Percentiles rank a stretch among this genome's conserved stretches.
Conservation (phyloP, 1,140 invertebrate species). For the Zaprionus kolodkinae region DNA sequence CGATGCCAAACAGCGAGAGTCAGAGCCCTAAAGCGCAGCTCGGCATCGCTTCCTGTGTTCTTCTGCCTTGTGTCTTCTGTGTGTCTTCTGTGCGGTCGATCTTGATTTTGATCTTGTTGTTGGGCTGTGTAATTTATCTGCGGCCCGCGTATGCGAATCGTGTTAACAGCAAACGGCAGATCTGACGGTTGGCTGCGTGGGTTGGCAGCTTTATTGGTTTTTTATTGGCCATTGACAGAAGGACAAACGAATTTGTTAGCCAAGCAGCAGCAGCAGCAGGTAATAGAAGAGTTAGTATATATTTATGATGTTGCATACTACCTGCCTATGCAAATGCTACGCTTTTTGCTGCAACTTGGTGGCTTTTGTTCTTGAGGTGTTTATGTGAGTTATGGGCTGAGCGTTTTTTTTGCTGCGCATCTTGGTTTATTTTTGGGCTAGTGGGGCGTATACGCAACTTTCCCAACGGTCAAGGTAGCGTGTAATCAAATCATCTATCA, state of each 20-base stretch:
- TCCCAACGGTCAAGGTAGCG: slow-evolving; percentile 39
- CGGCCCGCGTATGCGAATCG: slow-evolving; percentile 42
- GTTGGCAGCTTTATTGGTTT: slow-evolving; percentile 82
- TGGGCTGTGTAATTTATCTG: slow-evolving; percentile 74
- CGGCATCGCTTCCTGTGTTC: slow-evolving; percentile 66
- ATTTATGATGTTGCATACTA: slow-evolving; percentile 70
- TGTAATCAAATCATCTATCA: slow-evolving; percentile 52
- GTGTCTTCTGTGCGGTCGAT: slow-evolving; percentile 24
- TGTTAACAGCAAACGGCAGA: slow-evolving; percentile 54
- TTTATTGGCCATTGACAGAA: slow-evolving; percentile 84
- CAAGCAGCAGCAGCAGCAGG: slow-evolving; percentile 6
- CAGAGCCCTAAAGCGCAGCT: slow-evolving; percentile 70
- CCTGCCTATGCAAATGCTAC: slow-evolving; percentile 63
- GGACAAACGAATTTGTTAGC: slow-evolving; percentile 77
- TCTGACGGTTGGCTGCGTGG: slow-evolving; percentile 22
- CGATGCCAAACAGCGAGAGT: slow-evolving; percentile 12
- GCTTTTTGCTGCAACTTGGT: slow-evolving; percentile 54
- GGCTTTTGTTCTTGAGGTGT: slow-evolving; percentile 60
- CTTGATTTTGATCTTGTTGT: slow-evolving; percentile 59
- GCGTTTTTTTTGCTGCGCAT: slow-evolving; percentile 19
- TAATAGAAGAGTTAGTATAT: slow-evolving; percentile 12
- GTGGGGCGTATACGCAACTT: slow-evolving; percentile 54
- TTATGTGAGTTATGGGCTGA: slow-evolving; percentile 73
- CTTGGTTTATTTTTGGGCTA: slow-evolving; percentile 41
- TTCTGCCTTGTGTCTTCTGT: neutral